These are phyloP conservation scores for Megalops cyprinoides DNA, from an alignment of 2,797 vertebrate species.

Conservation along the genomic window DNA sequence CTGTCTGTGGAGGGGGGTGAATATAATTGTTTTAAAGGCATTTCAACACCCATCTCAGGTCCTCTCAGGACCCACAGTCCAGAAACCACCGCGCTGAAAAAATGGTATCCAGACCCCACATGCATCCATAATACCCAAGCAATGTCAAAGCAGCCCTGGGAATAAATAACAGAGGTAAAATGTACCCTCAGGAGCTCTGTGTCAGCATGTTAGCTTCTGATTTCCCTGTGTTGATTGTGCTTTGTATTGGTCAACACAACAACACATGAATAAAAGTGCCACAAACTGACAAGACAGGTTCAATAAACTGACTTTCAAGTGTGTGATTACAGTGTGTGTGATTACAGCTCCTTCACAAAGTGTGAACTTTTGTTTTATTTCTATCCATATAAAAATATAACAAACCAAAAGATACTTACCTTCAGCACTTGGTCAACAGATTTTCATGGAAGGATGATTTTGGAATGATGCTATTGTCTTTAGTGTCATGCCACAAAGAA, in stretches of 20 bases:
- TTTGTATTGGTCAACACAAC: background rate
- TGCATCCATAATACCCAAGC: background rate
- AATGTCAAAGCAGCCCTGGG: background rate
- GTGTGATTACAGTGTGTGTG: too few relatives aligned
- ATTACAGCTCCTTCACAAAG: background rate
- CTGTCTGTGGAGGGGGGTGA: too few relatives aligned
- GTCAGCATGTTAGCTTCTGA: constrained; percentile 29
- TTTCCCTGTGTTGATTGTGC: constrained; percentile 31
- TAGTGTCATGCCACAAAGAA: background rate
- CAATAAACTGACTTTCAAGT: background rate
- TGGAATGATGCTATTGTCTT: constrained; percentile 1
- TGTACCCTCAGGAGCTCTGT: background rate
- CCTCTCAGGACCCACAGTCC: too few relatives aligned
- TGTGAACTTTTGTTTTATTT: background rate
- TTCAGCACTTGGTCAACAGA: background rate
- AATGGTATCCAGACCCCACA: background rate
- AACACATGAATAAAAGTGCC: background rate
- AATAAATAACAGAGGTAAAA: background rate
- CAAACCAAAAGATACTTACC: background rate
- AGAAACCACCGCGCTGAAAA: too few relatives aligned
- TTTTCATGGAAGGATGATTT: background rate
- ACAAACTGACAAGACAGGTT: background rate
- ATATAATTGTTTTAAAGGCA: too few relatives aligned
- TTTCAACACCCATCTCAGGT: too few relatives aligned
- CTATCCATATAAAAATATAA: background rate